phyloP scores from a whole-genome alignment of 2,113 vertebrate species.

The Hypanus sabinus region DNA sequence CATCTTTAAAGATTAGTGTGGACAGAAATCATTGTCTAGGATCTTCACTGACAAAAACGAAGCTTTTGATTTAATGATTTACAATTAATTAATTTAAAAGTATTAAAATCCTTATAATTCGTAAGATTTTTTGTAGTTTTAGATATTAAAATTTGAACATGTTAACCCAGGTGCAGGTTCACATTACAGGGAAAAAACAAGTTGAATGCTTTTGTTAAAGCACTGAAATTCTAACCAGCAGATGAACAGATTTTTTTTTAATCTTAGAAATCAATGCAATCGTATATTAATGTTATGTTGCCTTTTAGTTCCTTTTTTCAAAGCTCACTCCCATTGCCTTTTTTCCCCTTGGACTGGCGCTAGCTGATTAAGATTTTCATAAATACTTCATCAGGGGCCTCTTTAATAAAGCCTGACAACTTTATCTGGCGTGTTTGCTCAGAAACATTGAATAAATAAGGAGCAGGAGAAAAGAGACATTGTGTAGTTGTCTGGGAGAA shows the following conservation, averaged over 20 bases:
- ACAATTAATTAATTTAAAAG: not conserved
- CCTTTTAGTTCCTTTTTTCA: slow-evolving; percentile 27
- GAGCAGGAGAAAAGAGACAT: slow-evolving; percentile 38
- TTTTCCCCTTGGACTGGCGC: slow-evolving; percentile 21
- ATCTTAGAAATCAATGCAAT: slow-evolving; percentile 33
- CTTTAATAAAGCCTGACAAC: slow-evolving; percentile 38
- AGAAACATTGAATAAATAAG: slow-evolving; percentile 38
- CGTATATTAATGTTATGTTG: slow-evolving; percentile 28
- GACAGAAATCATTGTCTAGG: not conserved
- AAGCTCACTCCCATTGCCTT: slow-evolving; percentile 7
- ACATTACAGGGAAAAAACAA: not conserved
- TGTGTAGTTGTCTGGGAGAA: slow-evolving; percentile 38
- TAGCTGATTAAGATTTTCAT: slow-evolving; percentile 38
- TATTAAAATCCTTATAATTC: not conserved
- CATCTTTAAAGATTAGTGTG: too few species aligned
- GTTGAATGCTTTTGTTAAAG: not conserved
- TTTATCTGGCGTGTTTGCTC: slow-evolving; percentile 38
- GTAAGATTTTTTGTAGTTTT: not conserved
- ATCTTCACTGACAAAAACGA: not conserved
- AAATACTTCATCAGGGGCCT: slow-evolving; percentile 38
- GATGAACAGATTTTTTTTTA: not conserved
- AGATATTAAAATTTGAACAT: not conserved
- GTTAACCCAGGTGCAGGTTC: not conserved
- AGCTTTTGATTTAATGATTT: not conserved
- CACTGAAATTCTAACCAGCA: not conserved